Evolutionary conservation across 2,797 vertebrate genomes (phyloP), one percentile per base, ranked within the genome.

Genomic region (Glossophaga mutica): DNA sequence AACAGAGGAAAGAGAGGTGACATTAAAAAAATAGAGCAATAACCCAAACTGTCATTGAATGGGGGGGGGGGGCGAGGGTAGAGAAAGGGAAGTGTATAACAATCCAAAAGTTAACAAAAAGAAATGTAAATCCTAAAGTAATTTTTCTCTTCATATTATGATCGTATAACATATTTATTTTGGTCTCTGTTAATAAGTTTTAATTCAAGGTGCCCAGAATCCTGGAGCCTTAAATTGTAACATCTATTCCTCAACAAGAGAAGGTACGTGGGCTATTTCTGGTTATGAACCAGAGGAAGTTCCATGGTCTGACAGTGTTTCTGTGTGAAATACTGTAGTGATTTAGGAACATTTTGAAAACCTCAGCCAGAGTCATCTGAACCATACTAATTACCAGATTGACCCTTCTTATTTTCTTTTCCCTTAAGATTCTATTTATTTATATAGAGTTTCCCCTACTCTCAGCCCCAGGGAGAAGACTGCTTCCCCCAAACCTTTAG

Each of bases 121-220:
- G 52, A 16, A 32, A 88, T 65, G 29, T 62, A 67, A 57, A 87
- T 57, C 59, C 57, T 91, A 87, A 93, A 71, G 32, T 84, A 3
- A 44, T 65, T 89, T 88, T 95, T 48, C 21, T 87, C 8, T 71
- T 50, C 68, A 68, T 37, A 73, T 89, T 89, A 34, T 15, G 42
- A 73, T 89, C 81, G 32, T 11, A 42, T 19, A 59, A 71, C 32
- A n/a, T 65, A 88, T 46, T 90, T 87, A 83, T n/a, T 95, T 79
- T 79, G 34, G 15, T 76, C 46, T 94, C 87, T 90, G 82, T 68
- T 92, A 46, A 86, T 94, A 74, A 46, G 89, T 96, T 96, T 96
- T 96, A 94, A 83, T 67, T 95, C 37, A 95, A 44, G 32, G 18
- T 95, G n/a, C 62, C 34, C 15, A 87, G 32, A 59, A 93, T 84